Percentiles rank a stretch among this genome's conserved stretches.
Evolutionary conservation across 2,113 vertebrate genomes (phyloP).

Genomic region (Cygnus atratus): DNA sequence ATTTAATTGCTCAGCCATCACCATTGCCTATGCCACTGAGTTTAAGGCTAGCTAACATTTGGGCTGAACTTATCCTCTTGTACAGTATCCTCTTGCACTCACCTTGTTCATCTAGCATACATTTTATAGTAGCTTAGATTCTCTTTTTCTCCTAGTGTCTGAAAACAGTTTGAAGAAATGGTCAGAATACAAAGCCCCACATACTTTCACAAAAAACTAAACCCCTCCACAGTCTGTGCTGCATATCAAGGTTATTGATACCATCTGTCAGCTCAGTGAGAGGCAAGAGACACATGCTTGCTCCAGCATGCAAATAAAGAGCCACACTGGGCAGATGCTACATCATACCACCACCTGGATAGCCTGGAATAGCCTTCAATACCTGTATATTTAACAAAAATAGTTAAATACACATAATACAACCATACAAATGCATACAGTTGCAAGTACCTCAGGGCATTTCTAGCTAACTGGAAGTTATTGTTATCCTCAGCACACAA

Average conservation of each 20-base stretch:
- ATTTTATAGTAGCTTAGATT: background rate
- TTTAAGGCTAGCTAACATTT: background rate
- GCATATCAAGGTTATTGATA: background rate
- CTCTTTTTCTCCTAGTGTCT: background rate
- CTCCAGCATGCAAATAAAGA: background rate
- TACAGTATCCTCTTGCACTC: no score
- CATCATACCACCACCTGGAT: background rate
- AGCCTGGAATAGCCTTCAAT: background rate
- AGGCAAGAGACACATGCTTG: background rate
- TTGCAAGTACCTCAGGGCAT: background rate
- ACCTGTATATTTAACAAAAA: accelerated
- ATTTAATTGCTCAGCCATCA: background rate
- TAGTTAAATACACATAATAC: accelerated
- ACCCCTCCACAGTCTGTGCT: background rate
- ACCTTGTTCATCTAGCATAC: background rate
- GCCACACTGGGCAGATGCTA: background rate
- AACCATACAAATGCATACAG: background rate
- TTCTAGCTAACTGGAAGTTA: accelerated
- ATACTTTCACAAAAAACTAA: background rate
- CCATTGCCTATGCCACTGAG: background rate
- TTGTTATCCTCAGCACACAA: accelerated
- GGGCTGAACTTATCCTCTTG: accelerated
- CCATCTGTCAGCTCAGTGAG: background rate
- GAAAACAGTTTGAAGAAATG: background rate
- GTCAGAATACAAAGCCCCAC: background rate